Evolutionary conservation across 2,113 vertebrate species (phyloP), one percentile per base, ranked within the genome.

Genomic region (Cairina moschata): DNA sequence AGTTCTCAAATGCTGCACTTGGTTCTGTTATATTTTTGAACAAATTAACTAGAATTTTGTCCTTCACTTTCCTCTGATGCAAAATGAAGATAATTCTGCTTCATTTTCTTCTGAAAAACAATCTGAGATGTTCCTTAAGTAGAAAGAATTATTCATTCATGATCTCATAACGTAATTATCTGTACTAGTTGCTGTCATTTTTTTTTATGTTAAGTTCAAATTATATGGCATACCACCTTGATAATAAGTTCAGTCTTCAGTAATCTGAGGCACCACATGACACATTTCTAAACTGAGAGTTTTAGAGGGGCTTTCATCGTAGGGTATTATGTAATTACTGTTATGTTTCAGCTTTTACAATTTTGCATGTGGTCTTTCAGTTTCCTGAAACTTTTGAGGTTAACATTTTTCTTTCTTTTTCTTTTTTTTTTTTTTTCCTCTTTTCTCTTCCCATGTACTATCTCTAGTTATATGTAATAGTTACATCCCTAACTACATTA

Each of bases 101-200:
- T 82, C 5, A 46, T 82, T 94, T 89, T 91, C 81, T 91, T 69
- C 44, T 83, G 84, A 84, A 83, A 94, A 96, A 76, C 71, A 87
- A n/a, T 2, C 2, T 56, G 81, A 73, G 31, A 46, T 80, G 71
- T 91, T 95, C 80, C 82, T 90, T 90, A 95, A 96, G 87, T 90
- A 92, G 82, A 92, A 94, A 79, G 32, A 80, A 79, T 83, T 91
- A 91, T 85, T 96, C 32, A 59, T 87, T 78, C 78, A 55, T 88
- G 67, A 95, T 94, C 90, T 95, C 84, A 95, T 91, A 87, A 83
- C 4, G 1, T 73, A 91, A 96, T 95, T 95, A 85, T 87, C 81
- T 95, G 72, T 90, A 62, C 82, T 83, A 90, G 50, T 74, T 82
- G 16, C 84, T 94, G 89, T 93, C 89, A 95, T 54, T 78, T 92